phyloP scores from a whole-genome alignment of 2,888 invertebrate species.

The Brachypalpus laphriformis region DNA sequence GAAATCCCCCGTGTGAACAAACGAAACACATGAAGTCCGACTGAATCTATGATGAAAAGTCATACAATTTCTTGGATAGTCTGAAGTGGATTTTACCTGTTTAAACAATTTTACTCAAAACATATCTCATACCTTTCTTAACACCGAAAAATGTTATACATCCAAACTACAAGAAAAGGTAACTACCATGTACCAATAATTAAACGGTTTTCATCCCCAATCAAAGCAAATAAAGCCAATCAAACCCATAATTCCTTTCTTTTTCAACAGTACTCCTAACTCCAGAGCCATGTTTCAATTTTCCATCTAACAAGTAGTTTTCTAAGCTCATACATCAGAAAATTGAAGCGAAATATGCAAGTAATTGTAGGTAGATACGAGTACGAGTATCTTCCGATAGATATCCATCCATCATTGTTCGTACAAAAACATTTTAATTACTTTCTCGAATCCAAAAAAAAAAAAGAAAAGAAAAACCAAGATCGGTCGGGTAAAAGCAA shows the following conservation, averaged over 20 bases:
- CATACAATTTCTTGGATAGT: too few species aligned
- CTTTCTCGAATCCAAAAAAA: constrained; percentile 14
- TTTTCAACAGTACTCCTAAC: not conserved
- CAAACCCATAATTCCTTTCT: not conserved
- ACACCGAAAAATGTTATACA: too few species aligned
- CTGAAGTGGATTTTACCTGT: too few species aligned
- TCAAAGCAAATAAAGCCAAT: not conserved
- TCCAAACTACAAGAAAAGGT: too few species aligned
- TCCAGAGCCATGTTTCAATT: constrained; percentile 9
- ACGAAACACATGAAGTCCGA: too few species aligned
- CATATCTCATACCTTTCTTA: too few species aligned
- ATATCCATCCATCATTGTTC: constrained; percentile 50
- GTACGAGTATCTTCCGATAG: constrained; percentile 6
- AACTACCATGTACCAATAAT: not conserved
- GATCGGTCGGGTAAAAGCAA: not conserved
- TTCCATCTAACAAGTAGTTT: not conserved
- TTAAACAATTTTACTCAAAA: too few species aligned
- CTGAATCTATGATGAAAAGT: too few species aligned
- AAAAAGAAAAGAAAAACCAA: not conserved
- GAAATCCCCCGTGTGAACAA: too few species aligned
- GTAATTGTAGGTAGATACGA: constrained; percentile 31
- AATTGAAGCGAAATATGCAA: constrained; percentile 32
- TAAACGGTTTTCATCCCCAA: not conserved
- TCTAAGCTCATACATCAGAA: not conserved
- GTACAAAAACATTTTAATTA: constrained; percentile 48